Conservation (phyloP, 1,140 invertebrate species). For the Dendroctonus ponderosae region DNA sequence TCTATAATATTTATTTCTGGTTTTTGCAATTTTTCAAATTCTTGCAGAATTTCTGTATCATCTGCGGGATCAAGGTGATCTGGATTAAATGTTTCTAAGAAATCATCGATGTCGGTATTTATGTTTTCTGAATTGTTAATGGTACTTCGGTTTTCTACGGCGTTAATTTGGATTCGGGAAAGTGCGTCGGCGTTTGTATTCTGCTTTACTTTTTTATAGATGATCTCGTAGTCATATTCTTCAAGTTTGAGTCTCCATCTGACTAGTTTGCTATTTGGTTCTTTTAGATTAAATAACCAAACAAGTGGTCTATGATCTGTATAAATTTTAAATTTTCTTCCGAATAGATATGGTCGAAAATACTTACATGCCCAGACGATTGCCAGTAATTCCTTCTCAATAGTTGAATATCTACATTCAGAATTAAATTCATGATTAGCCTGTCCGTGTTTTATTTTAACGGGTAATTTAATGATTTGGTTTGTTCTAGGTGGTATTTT, state of each 20-base stretch:
- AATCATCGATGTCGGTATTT: background rate
- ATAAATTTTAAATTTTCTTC: conserved; percentile 13
- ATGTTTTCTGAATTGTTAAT: background rate
- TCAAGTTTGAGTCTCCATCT: conserved; percentile 50
- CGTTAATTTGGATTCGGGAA: conserved; percentile 10
- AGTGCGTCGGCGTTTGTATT: conserved; percentile 38
- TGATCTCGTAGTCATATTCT: conserved; percentile 52
- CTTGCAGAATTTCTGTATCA: background rate
- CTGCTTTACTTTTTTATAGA: conserved; percentile 48
- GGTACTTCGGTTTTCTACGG: conserved; percentile 5
- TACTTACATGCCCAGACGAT: no score
- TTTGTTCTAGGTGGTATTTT: no score
- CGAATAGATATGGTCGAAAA: no score
- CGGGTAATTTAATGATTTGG: no score
- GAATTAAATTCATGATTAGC: no score
- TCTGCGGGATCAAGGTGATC: background rate
- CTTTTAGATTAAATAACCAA: conserved; percentile 49
- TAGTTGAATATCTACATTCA: no score
- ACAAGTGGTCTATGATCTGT: conserved; percentile 36
- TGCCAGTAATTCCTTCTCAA: no score
- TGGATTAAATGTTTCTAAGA: background rate
- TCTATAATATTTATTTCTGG: background rate
- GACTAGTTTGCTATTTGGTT: conserved; percentile 49
- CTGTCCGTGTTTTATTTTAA: no score
- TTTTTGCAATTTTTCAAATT: no score